Evolutionary conservation across 2,113 vertebrate species (phyloP).

Genomic region (Prunella fulvescens): DNA sequence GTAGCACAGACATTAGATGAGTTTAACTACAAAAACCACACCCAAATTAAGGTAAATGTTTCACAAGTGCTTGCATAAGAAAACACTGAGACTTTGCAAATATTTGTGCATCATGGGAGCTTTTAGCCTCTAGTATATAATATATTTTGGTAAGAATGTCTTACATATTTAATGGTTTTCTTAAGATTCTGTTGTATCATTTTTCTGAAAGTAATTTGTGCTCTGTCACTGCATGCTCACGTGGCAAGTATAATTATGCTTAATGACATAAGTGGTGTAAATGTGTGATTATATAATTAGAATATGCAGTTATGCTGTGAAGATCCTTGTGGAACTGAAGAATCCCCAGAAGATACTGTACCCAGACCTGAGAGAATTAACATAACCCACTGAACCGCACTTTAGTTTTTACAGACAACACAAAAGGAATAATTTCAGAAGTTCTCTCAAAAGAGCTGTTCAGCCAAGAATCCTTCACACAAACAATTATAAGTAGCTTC

Average conservation of each 20-base stretch:
- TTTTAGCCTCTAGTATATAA: not conserved
- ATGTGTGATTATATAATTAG: constrained; percentile 56
- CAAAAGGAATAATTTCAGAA: not conserved
- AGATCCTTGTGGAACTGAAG: constrained; percentile 27
- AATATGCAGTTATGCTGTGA: constrained; percentile 31
- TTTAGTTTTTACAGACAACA: not conserved
- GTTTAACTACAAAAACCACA: not conserved
- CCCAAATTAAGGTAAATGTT: not conserved
- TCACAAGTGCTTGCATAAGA: not conserved
- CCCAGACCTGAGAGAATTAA: not conserved
- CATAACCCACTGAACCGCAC: not conserved
- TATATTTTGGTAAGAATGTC: not conserved
- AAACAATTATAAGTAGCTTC: not conserved
- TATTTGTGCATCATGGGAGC: not conserved
- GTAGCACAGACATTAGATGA: not conserved
- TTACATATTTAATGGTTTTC: not conserved
- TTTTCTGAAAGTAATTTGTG: constrained; percentile 39
- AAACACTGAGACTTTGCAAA: not conserved
- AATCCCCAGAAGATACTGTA: not conserved
- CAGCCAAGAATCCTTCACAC: not conserved
- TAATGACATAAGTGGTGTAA: constrained; percentile 57
- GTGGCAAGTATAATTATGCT: constrained; percentile 27
- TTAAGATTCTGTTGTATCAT: not conserved
- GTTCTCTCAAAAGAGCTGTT: not conserved
- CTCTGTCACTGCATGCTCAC: not conserved